Evolutionary conservation across 35 echinoderm and acorn worm genomes (phyloP).

Genomic region (Ophioderma brevispina): DNA sequence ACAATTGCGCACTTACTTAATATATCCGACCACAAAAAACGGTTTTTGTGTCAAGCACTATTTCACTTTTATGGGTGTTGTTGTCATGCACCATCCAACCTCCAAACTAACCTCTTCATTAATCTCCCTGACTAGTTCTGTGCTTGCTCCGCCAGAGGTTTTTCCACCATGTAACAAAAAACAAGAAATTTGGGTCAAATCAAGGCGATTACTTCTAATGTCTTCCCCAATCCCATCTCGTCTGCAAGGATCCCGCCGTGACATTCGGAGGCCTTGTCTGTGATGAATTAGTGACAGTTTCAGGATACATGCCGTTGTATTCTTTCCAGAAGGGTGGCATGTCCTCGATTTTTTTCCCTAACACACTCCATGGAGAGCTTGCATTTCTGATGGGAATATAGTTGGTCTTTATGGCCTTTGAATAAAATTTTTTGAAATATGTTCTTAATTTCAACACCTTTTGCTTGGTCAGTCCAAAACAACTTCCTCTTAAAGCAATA

Average conservation of each 20-base stretch:
- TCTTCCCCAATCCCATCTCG: constrained; percentile 92
- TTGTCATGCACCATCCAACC: too few species aligned
- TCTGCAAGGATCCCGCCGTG: constrained; percentile 87
- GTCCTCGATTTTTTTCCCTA: background rate
- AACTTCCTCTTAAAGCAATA: too few species aligned
- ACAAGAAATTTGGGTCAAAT: constrained; percentile 29
- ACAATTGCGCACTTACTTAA: background rate
- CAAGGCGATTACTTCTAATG: constrained; percentile 69
- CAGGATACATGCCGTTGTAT: constrained; percentile 42
- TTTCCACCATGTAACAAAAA: background rate
- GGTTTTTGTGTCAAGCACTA: too few species aligned
- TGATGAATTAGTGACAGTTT: constrained; percentile 79
- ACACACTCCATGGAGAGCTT: background rate
- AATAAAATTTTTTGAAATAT: background rate
- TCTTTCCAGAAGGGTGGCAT: background rate
- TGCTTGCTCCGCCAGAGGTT: background rate
- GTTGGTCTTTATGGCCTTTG: background rate
- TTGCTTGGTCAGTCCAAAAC: too few species aligned
- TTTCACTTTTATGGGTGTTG: too few species aligned
- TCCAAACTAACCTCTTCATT: too few species aligned
- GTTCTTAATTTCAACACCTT: too few species aligned
- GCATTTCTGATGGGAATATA: background rate
- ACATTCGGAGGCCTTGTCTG: constrained; percentile 57
- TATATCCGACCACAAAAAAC: too few species aligned
- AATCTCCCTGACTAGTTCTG: background rate